Conservation (phyloP, 2,888 invertebrate species). For the Tortrix viridana region DNA sequence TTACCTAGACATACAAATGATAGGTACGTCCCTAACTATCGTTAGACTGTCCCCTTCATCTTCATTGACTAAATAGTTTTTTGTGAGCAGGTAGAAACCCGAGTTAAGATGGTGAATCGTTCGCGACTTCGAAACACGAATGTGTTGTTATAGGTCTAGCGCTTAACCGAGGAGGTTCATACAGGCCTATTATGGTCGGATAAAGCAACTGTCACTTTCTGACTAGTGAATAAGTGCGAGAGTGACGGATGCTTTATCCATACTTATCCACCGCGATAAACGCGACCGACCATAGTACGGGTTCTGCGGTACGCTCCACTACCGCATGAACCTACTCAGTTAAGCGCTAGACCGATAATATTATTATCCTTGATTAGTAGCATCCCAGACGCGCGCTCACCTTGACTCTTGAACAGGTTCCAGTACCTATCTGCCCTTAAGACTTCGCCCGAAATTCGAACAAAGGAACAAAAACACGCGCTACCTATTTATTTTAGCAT, state of each 20-base stretch:
- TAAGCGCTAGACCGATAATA: too few relatives aligned
- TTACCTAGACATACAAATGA: too few relatives aligned
- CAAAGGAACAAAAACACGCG: slow-evolving; percentile 34
- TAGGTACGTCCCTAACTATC: background rate
- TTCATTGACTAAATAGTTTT: slow-evolving; percentile 1
- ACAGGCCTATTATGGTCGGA: too few relatives aligned
- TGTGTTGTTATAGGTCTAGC: too few relatives aligned
- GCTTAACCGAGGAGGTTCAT: too few relatives aligned
- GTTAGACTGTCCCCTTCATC: background rate
- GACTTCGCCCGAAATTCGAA: slow-evolving; percentile 40
- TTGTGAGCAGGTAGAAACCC: slow-evolving; percentile 58
- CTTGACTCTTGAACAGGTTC: slow-evolving; percentile 73
- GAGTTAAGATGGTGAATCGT: slow-evolving; percentile 48
- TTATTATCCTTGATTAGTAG: slow-evolving; percentile 69
- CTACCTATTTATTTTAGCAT: slow-evolving; percentile 33
- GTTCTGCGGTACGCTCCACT: too few relatives aligned
- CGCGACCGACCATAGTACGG: too few relatives aligned
- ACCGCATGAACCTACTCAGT: too few relatives aligned
- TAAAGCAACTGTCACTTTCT: too few relatives aligned
- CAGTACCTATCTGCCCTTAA: slow-evolving; percentile 60
- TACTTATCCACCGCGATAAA: too few relatives aligned
- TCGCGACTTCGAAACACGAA: slow-evolving; percentile 64
- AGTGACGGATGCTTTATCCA: too few relatives aligned
- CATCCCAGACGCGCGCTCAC: slow-evolving; percentile 69
- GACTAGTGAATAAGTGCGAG: too few relatives aligned